A percentile compares a stretch with the other conserved stretches of the same genome.
Conservation (phyloP, 2,888 invertebrate species). For the Herminia tarsipennalis region DNA sequence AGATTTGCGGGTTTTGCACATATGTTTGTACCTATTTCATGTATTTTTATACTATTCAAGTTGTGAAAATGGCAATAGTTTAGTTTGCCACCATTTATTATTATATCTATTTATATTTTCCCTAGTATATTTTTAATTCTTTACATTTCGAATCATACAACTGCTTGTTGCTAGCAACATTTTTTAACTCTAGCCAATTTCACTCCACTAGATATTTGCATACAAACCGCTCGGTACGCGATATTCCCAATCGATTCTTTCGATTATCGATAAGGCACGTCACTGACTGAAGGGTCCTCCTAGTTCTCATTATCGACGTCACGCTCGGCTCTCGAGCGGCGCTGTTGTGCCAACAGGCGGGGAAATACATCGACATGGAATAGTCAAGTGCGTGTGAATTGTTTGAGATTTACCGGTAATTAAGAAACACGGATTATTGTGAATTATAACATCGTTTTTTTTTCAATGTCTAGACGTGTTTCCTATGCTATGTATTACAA, state of each 20-base stretch:
- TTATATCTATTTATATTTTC: too few species aligned
- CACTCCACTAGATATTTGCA: conserved; percentile 21
- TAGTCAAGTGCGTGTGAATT: conserved; percentile 21
- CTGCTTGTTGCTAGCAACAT: too few species aligned
- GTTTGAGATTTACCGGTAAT: background rate
- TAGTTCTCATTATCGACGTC: conserved; percentile 67
- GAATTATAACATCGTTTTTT: too few species aligned
- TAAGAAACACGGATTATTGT: background rate
- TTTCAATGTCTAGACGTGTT: too few species aligned
- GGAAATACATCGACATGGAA: conserved; percentile 22
- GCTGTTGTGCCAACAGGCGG: conserved; percentile 67
- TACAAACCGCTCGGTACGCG: conserved; percentile 9
- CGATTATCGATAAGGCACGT: conserved; percentile 73
- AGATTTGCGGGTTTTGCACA: too few species aligned
- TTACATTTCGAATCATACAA: too few species aligned
- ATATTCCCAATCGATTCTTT: conserved; percentile 37
- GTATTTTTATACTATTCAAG: too few species aligned
- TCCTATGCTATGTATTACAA: too few species aligned
- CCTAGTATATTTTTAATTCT: too few species aligned
- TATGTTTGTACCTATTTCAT: too few species aligned
- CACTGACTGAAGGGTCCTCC: conserved; percentile 48
- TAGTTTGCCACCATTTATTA: too few species aligned
- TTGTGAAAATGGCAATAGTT: too few species aligned
- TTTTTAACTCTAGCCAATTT: conserved; percentile 18
- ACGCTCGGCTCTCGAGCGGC: conserved; percentile 66